phyloP scores from a whole-genome alignment of 2,797 vertebrate species.

The Periparus ater region DNA sequence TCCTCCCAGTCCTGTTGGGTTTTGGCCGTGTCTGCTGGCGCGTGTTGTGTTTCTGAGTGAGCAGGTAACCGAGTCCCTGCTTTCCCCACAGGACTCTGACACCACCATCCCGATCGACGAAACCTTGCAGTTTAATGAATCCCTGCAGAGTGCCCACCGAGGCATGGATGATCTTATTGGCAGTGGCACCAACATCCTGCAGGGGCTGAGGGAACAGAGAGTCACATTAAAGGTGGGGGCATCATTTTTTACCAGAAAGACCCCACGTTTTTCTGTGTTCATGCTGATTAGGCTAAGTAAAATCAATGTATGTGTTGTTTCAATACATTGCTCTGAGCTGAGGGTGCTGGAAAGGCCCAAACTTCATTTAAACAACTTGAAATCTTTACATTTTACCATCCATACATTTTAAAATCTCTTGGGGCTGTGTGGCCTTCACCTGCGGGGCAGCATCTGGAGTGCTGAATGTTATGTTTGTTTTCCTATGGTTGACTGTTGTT shows the following conservation, averaged over 20 bases:
- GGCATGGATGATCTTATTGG: constrained; percentile 94
- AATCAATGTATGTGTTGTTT: neutral
- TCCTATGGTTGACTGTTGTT: neutral
- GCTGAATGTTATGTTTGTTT: neutral
- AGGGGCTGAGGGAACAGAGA: constrained; percentile 92
- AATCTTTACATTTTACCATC: neutral
- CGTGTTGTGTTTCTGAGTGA: neutral
- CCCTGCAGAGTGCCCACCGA: constrained; percentile 89
- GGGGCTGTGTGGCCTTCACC: neutral
- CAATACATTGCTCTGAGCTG: neutral
- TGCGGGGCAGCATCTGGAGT: neutral
- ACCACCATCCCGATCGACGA: constrained; percentile 98
- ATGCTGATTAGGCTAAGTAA: neutral
- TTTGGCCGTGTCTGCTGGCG: neutral
- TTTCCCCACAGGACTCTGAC: constrained; percentile 89
- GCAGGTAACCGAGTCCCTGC: constrained; percentile 55
- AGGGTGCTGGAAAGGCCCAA: neutral
- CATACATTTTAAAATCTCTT: neutral
- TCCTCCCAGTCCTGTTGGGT: neutral
- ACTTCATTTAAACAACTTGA: neutral
- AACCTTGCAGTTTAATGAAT: constrained; percentile 91
- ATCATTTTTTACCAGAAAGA: constrained; percentile 6
- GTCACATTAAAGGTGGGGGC: constrained; percentile 90
- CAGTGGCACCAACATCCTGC: constrained; percentile 91
- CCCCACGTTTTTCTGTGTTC: neutral